These are phyloP conservation scores for Cercopithecus mona DNA, from an alignment of 2,113 vertebrate genomes.

Conservation along the genomic window DNA sequence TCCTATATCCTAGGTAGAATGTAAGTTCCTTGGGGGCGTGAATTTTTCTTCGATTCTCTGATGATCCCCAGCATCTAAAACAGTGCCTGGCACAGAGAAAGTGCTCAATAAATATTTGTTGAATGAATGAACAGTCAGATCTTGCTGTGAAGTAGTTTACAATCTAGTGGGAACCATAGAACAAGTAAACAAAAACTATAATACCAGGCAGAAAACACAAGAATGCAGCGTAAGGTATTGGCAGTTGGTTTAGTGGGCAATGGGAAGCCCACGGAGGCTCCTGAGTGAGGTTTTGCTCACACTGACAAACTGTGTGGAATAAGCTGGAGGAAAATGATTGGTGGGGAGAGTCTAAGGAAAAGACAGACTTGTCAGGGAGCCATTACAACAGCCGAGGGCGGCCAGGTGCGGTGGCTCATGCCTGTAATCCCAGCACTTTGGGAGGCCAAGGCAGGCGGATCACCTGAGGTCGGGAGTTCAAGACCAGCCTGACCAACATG, in stretches of 20 bases:
- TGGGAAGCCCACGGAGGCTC: not conserved
- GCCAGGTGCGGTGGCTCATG: too few relatives aligned
- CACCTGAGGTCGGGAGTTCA: too few relatives aligned
- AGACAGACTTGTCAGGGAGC: not conserved
- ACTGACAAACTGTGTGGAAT: not conserved
- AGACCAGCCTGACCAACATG: too few relatives aligned
- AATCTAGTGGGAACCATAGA: not conserved
- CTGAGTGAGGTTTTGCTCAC: not conserved
- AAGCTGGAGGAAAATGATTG: not conserved
- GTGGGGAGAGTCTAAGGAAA: not conserved
- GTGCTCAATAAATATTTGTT: slow-evolving; percentile 21
- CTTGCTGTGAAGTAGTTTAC: not conserved
- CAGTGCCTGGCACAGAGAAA: not conserved
- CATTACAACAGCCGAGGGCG: not conserved
- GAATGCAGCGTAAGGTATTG: not conserved
- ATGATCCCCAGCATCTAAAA: not conserved
- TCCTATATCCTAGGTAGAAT: not conserved
- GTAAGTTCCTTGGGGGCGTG: not conserved
- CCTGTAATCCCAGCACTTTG: too few relatives aligned
- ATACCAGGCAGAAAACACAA: not conserved
- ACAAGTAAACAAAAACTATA: not conserved
- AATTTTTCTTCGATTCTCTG: not conserved
- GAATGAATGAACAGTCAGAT: not conserved
- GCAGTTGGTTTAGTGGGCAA: not conserved
- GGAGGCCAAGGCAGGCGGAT: too few relatives aligned